Evolutionary conservation across 2,888 invertebrate genomes (phyloP).

Genomic region (Drosophila colorata): DNA sequence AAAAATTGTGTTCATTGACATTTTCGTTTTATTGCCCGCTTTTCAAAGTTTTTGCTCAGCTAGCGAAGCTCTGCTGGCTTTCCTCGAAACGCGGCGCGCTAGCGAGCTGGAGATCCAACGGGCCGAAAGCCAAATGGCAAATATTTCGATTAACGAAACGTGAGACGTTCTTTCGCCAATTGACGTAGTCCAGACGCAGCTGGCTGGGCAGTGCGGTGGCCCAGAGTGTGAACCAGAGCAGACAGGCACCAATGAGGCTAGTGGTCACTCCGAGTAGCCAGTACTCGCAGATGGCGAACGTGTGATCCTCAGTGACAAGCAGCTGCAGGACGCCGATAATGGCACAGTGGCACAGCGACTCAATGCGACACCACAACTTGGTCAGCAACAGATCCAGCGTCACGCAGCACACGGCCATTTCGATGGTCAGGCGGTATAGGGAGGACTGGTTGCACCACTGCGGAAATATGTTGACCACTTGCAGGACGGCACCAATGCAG

Average conservation of each 20-base stretch:
- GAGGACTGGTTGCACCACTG: conserved; percentile 27
- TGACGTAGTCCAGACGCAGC: conserved; percentile 5
- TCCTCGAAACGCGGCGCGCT: neutral
- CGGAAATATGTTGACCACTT: conserved; percentile 45
- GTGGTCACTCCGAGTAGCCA: conserved; percentile 59
- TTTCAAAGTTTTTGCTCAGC: conserved; percentile 1
- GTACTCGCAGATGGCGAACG: conserved; percentile 57
- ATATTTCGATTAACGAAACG: conserved; percentile 13
- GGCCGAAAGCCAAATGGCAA: conserved; percentile 25
- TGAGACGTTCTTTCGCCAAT: conserved; percentile 24
- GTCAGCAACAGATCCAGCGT: conserved; percentile 57
- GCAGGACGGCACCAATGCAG: conserved; percentile 49
- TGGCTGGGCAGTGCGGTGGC: conserved; percentile 48
- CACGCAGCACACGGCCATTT: conserved; percentile 57
- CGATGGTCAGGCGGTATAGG: conserved; percentile 39
- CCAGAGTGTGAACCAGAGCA: conserved; percentile 66
- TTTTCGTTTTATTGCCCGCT: neutral
- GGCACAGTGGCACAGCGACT: conserved; percentile 63
- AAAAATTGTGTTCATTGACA: neutral
- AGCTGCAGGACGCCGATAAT: conserved; percentile 53
- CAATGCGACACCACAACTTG: conserved; percentile 69
- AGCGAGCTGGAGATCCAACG: neutral
- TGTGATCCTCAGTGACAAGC: conserved; percentile 43
- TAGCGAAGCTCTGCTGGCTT: conserved; percentile 33
- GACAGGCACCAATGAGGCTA: conserved; percentile 55